A percentile compares a stretch with the other conserved stretches of the same genome.
These are phyloP conservation scores for Helicorthomorpha holstii DNA, from an alignment of 1,140 invertebrate species.

Conservation along the genomic window DNA sequence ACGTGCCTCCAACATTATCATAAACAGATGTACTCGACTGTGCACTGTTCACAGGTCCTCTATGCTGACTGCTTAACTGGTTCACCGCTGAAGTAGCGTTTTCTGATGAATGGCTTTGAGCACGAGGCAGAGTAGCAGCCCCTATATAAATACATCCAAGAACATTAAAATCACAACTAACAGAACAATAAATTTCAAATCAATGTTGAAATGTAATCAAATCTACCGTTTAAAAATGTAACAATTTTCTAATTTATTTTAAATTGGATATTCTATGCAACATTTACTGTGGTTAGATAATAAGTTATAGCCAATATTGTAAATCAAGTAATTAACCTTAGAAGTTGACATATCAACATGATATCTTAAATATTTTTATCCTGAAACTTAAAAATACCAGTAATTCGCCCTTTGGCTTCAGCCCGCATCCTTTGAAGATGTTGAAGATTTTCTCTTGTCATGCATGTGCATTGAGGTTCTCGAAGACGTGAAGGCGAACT, in stretches of 20 bases:
- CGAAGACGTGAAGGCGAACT: conserved; percentile 74
- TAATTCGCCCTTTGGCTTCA: conserved; percentile 11
- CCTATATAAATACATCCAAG: conserved; percentile 14
- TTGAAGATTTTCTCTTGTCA: conserved; percentile 65
- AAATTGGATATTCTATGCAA: no score
- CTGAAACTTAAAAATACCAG: conserved; percentile 1
- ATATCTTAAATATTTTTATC: neutral
- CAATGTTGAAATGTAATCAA: no score
- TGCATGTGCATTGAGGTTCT: conserved; percentile 85
- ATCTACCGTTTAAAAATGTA: no score
- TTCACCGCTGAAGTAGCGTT: conserved; percentile 13
- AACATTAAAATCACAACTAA: no score
- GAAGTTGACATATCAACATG: neutral
- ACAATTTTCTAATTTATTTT: no score
- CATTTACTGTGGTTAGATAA: no score
- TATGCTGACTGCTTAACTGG: conserved; percentile 3
- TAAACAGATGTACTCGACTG: conserved; percentile 76
- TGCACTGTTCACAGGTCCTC: conserved; percentile 23
- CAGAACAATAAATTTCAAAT: no score
- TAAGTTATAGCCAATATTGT: no score
- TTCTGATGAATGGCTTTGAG: conserved; percentile 10
- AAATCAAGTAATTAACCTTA: no score
- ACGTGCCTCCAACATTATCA: conserved; percentile 47
- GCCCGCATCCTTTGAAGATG: conserved; percentile 51
- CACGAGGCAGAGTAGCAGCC: conserved; percentile 21